Base-by-base conservation (phyloP, 2,113 vertebrate species). In the Phrynocephalus versicolor region DNA sequence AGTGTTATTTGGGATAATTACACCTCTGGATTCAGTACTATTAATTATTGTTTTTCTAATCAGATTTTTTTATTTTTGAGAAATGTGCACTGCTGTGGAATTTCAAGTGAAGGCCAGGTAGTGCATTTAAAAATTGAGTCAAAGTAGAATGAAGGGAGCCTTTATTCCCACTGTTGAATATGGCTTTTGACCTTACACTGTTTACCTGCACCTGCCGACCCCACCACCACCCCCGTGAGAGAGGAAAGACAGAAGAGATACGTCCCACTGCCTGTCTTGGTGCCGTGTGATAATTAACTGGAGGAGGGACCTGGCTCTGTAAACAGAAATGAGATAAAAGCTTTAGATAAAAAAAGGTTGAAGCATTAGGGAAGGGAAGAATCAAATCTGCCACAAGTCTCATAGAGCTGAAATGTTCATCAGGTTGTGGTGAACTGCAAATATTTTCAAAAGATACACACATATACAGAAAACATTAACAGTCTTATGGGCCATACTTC, bases 321-420 rank as follows among this genome's bases (percentile, higher is more conserved):
- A 85, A 77, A 78, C 74, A 85, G 30, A 85, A 65, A 80, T 79
- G 79, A 80, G 69, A 85, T 85, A 85, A 85, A 85, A 58, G 25
- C 21, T 2, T 80, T 62, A 33, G 27, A 78, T 25, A 19, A 57
- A 25, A 69, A 57, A 55, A 27, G 51, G 3, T 70, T 75, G 27
- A 35, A 45, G 6, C 37, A 33, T 78, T 78, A 55, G 62, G 39
- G 55, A 33, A 39, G 65, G 35, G 35, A 39, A 71, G 30, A 79
- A 30, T 57, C 16, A 30, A 84, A 23, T 14, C 21, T 45, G 3
- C 74, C 25, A 27, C 23, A 51, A 57, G n/a, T 39, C 35, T 16
- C n/a, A 15, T 62, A 7, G 67, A 62, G 25, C 1, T 41, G 23
- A 15, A 57, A 16, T 2, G 4, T 77, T 18, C 18, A 19, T 57